phyloP scores from a whole-genome alignment of 1,140 invertebrate species.

The Ostrea edulis region DNA sequence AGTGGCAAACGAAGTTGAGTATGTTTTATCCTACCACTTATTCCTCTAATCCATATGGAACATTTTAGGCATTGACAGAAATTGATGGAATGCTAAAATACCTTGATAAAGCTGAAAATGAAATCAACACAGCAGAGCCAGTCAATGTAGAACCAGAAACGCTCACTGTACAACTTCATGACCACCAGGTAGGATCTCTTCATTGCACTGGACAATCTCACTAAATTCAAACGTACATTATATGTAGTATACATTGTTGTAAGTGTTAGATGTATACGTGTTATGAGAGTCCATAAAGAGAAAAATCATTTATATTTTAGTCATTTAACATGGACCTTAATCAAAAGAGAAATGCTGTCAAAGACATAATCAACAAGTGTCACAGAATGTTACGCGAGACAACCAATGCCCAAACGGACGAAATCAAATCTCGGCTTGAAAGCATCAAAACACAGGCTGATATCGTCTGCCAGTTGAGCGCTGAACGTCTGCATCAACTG shows the following conservation, averaged over 20 bases:
- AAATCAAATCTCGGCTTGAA: conserved; percentile 94
- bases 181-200: conserved; percentile 85
- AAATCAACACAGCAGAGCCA: conserved; percentile 92
- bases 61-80: conserved; percentile 74
- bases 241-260: too few species aligned
- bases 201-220: too few species aligned
- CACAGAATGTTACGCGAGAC: conserved; percentile 96
- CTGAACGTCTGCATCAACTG: conserved; percentile 92
- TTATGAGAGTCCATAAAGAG: too few species aligned
- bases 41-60: background rate
- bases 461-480: conserved; percentile 92
- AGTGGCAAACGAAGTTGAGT: background rate
- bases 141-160: conserved; percentile 93
- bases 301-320: conserved; percentile 59
- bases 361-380: conserved; percentile 94
- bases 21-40: background rate
- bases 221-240: too few species aligned
- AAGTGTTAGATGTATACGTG: too few species aligned
- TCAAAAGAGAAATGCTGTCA: conserved; percentile 92
- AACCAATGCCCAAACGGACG: conserved; percentile 90
- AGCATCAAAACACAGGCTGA: conserved; percentile 84
- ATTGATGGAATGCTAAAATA: conserved; percentile 89
- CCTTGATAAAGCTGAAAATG: conserved; percentile 92
- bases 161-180: conserved; percentile 93
- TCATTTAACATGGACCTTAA: conserved; percentile 97